A percentile compares a stretch with the other conserved stretches of the same genome.
Conservation (phyloP, 2,113 vertebrate species). For the Candoia aspera region DNA sequence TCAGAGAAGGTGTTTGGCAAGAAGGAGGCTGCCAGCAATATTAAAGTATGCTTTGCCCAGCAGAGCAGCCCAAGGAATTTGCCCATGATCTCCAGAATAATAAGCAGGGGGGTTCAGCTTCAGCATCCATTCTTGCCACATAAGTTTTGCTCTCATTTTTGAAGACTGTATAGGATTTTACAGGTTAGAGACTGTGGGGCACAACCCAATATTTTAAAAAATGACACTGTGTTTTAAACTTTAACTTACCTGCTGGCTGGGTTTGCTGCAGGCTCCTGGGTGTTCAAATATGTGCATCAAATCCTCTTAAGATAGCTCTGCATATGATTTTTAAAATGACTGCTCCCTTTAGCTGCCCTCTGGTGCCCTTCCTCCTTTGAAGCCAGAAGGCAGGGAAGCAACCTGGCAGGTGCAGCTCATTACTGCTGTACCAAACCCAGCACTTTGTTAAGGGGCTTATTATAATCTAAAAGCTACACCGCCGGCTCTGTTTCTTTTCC, state of each 20-base stretch:
- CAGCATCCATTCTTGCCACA: neutral
- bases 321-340: neutral
- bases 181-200: neutral
- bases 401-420: neutral
- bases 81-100: neutral
- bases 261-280: neutral
- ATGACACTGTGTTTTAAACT: neutral
- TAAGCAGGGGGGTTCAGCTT: neutral
- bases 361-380: neutral
- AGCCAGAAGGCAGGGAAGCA: neutral
- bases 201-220: neutral
- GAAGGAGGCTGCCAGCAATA: too few relatives aligned
- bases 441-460: neutral
- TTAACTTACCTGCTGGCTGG: neutral
- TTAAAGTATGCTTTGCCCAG: neutral
- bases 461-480: neutral
- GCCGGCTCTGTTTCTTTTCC: neutral
- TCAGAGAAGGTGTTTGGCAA: neutral
- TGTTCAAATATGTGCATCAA: neutral
- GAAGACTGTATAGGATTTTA: neutral
- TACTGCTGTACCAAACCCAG: neutral
- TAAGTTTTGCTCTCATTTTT: neutral
- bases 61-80: neutral
- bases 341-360: neutral
- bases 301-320: neutral